Evolutionary conservation across 2,888 invertebrate species (phyloP).

Genomic region (Drosophila lacicola): DNA sequence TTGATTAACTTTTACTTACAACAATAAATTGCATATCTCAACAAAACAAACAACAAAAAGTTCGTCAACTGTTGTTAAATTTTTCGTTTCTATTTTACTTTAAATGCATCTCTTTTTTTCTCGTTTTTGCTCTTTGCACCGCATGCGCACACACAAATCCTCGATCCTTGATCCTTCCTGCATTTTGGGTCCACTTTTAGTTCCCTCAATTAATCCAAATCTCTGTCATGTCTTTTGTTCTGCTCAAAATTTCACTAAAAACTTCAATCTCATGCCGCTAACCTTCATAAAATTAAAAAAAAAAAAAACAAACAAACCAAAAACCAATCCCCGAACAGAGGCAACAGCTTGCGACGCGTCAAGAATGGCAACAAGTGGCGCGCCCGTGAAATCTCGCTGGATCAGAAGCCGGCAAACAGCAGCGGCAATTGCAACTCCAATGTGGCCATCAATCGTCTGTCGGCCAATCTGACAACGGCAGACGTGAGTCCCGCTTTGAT

Average conservation of each 20-base stretch:
- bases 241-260: constrained; percentile 60
- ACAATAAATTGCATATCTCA: constrained; percentile 40
- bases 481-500: constrained; percentile 92
- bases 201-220: constrained; percentile 51
- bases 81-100: constrained; percentile 49
- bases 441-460: constrained; percentile 80
- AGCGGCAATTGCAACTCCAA: constrained; percentile 56
- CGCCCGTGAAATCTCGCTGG: constrained; percentile 87
- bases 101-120: constrained; percentile 36
- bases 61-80: constrained; percentile 29
- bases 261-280: constrained; percentile 62
- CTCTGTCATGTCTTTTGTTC: constrained; percentile 29
- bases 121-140: constrained; percentile 40
- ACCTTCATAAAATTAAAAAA: constrained; percentile 51
- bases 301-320: constrained; percentile 44
- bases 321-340: constrained; percentile 76
- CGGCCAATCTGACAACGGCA: constrained; percentile 83
- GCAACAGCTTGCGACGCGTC: constrained; percentile 87
- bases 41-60: constrained; percentile 18
- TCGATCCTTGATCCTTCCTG: constrained; percentile 1
- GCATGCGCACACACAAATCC: constrained; percentile 39
- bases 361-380: constrained; percentile 88
- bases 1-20: constrained; percentile 39
- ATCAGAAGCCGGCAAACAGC: constrained; percentile 78
- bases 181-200: constrained; percentile 36